Conservation (phyloP, 2,888 invertebrate genomes). For the Dioctria linearis region DNA sequence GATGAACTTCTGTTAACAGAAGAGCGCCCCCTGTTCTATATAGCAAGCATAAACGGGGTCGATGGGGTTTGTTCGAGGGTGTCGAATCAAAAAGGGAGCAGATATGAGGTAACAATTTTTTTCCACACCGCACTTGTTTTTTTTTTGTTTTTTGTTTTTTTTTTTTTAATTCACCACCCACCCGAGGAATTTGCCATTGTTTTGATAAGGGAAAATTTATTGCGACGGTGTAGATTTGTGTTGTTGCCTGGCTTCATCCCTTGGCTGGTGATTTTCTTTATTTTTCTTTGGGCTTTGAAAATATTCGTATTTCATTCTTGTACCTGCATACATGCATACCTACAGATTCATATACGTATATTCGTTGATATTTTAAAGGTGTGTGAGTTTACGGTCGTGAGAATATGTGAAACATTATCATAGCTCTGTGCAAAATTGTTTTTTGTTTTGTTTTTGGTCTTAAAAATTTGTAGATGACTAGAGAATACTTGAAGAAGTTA, state of each 20-base stretch:
- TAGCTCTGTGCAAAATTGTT: no score
- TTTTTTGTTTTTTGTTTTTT: constrained; percentile 28
- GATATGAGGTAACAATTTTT: constrained; percentile 50
- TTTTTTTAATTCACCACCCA: constrained; percentile 38
- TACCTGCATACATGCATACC: no score
- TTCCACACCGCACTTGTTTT: background rate
- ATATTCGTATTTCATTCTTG: background rate
- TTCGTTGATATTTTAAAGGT: constrained; percentile 12
- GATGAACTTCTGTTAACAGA: constrained; percentile 45
- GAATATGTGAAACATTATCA: background rate
- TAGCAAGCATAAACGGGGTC: constrained; percentile 3
- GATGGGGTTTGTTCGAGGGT: background rate
- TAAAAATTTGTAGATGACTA: no score
- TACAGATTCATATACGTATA: background rate
- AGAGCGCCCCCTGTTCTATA: constrained; percentile 4
- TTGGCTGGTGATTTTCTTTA: constrained; percentile 8
- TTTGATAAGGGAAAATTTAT: constrained; percentile 53
- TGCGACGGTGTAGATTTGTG: constrained; percentile 19
- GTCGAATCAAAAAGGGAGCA: constrained; percentile 18
- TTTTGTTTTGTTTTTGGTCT: no score
- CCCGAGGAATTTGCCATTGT: constrained; percentile 38
- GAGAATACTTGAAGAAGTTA: no score
- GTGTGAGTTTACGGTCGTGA: constrained; percentile 21
- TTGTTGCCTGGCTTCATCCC: constrained; percentile 24
- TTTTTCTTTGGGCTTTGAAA: constrained; percentile 11